Percentiles rank a stretch among this genome's conserved stretches.
Conservation (phyloP, 2,888 invertebrate species). For the Ichneumoninae sp. region DNA sequence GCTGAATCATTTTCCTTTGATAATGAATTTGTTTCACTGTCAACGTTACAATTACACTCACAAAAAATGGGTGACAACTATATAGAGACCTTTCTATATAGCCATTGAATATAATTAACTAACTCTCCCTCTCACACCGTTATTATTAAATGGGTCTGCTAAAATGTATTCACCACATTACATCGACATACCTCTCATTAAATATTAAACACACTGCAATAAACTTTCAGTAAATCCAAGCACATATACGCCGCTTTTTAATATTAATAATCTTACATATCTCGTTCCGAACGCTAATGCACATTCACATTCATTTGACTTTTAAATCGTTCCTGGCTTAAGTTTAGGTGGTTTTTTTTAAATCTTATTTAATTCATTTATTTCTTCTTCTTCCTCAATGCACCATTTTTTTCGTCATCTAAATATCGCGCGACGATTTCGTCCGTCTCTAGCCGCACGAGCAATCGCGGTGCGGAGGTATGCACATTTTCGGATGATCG, state of each 20-base stretch:
- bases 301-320: constrained; percentile 73
- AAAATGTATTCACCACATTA: constrained; percentile 70
- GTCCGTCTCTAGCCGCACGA: constrained; percentile 3
- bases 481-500: constrained; percentile 70
- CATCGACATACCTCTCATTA: constrained; percentile 64
- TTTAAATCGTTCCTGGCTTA: constrained; percentile 62
- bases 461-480: constrained; percentile 21
- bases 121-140: constrained; percentile 56
- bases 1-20: constrained; percentile 45
- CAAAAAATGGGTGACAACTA: constrained; percentile 63
- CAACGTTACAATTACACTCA: constrained; percentile 69
- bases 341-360: constrained; percentile 58
- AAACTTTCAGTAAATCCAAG: constrained; percentile 79
- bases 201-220: constrained; percentile 80
- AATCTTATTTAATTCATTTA: constrained; percentile 28
- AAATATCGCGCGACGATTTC: constrained; percentile 27
- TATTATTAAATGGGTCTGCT: constrained; percentile 59
- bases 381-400: constrained; percentile 37
- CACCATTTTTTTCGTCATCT: constrained; percentile 34
- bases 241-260: constrained; percentile 76
- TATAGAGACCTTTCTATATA: constrained; percentile 61
- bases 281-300: constrained; percentile 65
- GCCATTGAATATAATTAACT: constrained; percentile 59
- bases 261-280: constrained; percentile 68
- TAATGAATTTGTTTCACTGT: constrained; percentile 66